A percentile compares a stretch with the other conserved stretches of the same genome.
phyloP scores from a whole-genome alignment of 2,797 vertebrate species.

The Siniperca scherzeri region DNA sequence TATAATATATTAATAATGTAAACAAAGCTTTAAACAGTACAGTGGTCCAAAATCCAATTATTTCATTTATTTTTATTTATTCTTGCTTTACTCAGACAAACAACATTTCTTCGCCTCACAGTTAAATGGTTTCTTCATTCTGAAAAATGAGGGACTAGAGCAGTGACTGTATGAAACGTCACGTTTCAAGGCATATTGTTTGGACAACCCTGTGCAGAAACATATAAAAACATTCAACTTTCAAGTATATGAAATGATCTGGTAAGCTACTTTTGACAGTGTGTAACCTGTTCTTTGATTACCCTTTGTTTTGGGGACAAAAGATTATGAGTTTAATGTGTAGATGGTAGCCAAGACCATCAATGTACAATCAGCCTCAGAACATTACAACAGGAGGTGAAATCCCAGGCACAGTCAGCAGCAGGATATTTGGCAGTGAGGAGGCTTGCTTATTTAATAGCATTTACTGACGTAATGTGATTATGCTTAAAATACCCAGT shows the following conservation, averaged over 20 bases:
- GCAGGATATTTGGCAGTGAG: conserved; percentile 64
- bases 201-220: conserved; percentile 84
- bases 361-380: conserved; percentile 10
- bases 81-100: conserved; percentile 55
- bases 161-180: conserved; percentile 61
- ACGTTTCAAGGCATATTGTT: conserved; percentile 83
- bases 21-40: conserved; percentile 85
- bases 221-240: conserved; percentile 76
- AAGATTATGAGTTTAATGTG: conserved; percentile 23
- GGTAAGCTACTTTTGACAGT: conserved; percentile 51
- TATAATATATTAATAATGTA: conserved; percentile 90
- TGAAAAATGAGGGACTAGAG: conserved; percentile 57
- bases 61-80: conserved; percentile 17
- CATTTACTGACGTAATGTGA: conserved; percentile 33
- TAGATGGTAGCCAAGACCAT: conserved; percentile 34
- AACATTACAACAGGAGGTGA: conserved; percentile 28
- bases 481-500: conserved; percentile 37
- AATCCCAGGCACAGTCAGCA: conserved; percentile 44
- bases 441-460: conserved; percentile 14
- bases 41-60: conserved; percentile 77
- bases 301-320: conserved; percentile 30
- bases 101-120: conserved; percentile 55
- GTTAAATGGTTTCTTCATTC: conserved; percentile 70
- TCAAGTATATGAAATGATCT: conserved; percentile 73
- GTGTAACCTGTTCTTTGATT: conserved; percentile 36